A percentile compares a stretch with the other conserved stretches of the same genome.
Conservation (phyloP, 2,113 vertebrate genomes). For the Calidris pugnax region DNA sequence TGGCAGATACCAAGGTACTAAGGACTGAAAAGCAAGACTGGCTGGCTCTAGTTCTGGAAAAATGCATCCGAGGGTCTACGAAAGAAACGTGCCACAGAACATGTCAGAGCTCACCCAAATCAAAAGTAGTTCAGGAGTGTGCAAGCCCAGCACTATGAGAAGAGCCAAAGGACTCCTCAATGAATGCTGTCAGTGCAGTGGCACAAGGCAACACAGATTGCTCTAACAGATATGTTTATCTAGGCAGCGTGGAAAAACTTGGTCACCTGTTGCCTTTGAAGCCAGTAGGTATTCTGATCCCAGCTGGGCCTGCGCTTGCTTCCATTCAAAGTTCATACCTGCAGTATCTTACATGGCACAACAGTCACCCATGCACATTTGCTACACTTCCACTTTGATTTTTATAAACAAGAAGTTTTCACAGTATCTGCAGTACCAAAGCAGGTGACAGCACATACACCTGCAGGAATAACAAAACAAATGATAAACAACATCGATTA, state of each 20-base stretch:
- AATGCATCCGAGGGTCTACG: background rate
- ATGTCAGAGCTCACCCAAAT: background rate
- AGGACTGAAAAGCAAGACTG: background rate
- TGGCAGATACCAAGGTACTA: background rate
- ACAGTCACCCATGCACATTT: rapidly evolving
- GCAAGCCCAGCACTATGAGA: background rate
- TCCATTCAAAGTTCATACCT: background rate
- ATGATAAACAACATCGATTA: background rate
- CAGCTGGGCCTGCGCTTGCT: rapidly evolving
- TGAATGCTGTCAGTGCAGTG: background rate
- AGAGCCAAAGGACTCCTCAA: background rate
- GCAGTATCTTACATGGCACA: background rate
- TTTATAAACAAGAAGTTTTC: background rate
- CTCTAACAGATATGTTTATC: background rate
- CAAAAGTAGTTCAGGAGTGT: background rate
- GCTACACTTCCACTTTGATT: background rate
- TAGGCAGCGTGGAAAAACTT: background rate
- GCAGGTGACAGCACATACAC: rapidly evolving
- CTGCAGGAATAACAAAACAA: background rate
- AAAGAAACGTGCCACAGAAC: background rate
- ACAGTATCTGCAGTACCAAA: background rate
- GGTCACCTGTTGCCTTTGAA: background rate
- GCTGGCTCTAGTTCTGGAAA: background rate
- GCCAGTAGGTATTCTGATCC: background rate
- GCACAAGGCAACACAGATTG: background rate